A percentile compares a stretch with the other conserved stretches of the same genome.
These are phyloP conservation scores for Callocephalon fimbriatum DNA, from an alignment of 2,113 vertebrate species.

Conservation along the genomic window DNA sequence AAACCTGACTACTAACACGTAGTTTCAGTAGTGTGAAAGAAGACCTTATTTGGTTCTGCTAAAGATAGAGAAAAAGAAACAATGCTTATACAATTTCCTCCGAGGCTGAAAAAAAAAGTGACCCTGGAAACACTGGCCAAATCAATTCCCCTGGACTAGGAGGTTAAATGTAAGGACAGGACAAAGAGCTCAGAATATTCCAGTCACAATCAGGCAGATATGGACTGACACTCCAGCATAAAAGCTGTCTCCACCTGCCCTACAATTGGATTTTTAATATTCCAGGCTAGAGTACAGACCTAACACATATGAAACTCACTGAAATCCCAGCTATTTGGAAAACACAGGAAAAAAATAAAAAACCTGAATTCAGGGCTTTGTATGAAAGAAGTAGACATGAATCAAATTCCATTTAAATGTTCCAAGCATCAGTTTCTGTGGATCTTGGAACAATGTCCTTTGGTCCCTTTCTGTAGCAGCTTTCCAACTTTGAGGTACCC, in stretches of 20 bases:
- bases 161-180: background rate
- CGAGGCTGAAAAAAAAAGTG: background rate
- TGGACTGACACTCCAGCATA: background rate
- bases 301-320: accelerated
- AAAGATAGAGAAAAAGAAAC: background rate
- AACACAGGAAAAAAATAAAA: background rate
- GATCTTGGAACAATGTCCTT: background rate
- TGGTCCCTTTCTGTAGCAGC: background rate
- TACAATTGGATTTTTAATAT: background rate
- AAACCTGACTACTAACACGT: background rate
- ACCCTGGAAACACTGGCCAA: background rate
- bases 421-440: background rate
- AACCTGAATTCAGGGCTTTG: background rate
- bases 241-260: background rate
- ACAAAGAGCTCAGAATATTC: background rate
- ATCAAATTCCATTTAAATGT: background rate
- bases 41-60: background rate
- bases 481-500: background rate
- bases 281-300: background rate
- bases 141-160: background rate
- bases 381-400: accelerated
- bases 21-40: background rate
- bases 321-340: background rate
- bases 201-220: background rate
- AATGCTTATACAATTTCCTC: background rate